Percentiles rank a stretch among this genome's conserved stretches.
Conservation (phyloP, 2,888 invertebrate genomes). For the Ophion ventricosus region DNA sequence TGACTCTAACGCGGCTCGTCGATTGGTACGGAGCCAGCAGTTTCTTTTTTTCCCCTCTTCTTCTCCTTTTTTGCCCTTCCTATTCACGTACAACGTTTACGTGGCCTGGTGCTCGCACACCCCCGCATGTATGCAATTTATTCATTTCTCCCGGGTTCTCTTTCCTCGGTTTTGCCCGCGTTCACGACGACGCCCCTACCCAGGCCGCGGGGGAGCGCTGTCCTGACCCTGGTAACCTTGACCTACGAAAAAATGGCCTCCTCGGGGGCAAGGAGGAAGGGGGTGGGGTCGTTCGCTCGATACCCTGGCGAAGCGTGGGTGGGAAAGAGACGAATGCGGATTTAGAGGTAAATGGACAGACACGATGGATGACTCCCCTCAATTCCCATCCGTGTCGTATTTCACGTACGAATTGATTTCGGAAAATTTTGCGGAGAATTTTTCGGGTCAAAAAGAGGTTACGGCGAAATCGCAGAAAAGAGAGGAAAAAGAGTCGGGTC, state of each 20-base stretch:
- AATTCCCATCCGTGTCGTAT: constrained; percentile 8
- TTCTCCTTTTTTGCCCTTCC: too few relatives aligned
- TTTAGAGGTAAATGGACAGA: constrained; percentile 15
- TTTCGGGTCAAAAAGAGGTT: not conserved
- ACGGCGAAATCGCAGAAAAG: too few relatives aligned
- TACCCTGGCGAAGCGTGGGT: constrained; percentile 5
- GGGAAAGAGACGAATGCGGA: constrained; percentile 15
- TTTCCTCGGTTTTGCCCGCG: constrained; percentile 15
- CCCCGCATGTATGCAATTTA: constrained; percentile 38
- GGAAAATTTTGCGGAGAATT: not conserved
- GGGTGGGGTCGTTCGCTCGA: constrained; percentile 68
- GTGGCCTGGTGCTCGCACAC: constrained; percentile 31
- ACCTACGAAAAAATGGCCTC: constrained; percentile 70
- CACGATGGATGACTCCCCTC: not conserved
- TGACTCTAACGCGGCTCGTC: constrained; percentile 52
- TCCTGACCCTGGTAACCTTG: constrained; percentile 76
- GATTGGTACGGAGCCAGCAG: constrained; percentile 55
- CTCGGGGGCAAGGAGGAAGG: not conserved
- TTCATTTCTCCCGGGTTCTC: constrained; percentile 43
- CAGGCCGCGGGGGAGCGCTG: constrained; percentile 39
- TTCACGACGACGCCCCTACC: constrained; percentile 38
- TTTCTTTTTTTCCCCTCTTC: not conserved
- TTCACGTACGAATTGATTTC: not conserved
- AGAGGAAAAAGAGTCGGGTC: not conserved
- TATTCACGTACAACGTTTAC: not conserved